Evolutionary conservation across 2,797 vertebrate genomes (phyloP).

Genomic region (Chelidonichthys spinosus): DNA sequence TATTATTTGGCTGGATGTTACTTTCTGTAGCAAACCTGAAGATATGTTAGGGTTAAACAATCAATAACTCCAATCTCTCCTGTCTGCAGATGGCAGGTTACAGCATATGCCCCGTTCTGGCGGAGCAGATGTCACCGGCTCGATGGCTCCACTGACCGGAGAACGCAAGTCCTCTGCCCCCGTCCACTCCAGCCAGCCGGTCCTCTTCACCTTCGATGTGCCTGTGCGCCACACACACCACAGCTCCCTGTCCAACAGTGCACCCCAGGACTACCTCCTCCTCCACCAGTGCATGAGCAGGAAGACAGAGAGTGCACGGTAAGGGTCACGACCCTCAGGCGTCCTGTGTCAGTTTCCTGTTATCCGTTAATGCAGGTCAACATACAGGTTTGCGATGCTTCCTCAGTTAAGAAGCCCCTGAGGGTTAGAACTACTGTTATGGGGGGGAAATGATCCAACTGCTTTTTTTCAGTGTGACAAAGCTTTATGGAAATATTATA

Average conservation of each 20-base stretch:
- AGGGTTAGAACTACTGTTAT: conserved; percentile 49
- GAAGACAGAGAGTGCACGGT: conserved; percentile 93
- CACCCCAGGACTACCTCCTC: conserved; percentile 98
- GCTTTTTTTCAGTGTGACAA: not conserved
- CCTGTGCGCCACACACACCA: conserved; percentile 87
- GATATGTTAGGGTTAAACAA: conserved; percentile 24
- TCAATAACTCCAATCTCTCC: conserved; percentile 51
- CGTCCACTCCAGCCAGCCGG: conserved; percentile 95
- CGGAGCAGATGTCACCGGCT: conserved; percentile 87
- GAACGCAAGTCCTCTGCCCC: conserved; percentile 91
- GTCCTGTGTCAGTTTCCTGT: conserved; percentile 80
- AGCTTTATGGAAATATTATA: conserved; percentile 9
- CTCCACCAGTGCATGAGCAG: conserved; percentile 99
- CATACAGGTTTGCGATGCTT: conserved; percentile 74
- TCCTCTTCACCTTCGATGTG: conserved; percentile 96
- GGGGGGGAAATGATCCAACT: conserved; percentile 9
- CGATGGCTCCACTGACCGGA: conserved; percentile 86
- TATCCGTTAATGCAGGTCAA: conserved; percentile 79
- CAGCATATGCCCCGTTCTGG: conserved; percentile 90
- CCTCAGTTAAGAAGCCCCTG: conserved; percentile 61
- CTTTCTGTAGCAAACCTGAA: not conserved
- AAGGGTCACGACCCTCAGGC: conserved; percentile 76
- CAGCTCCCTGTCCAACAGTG: conserved; percentile 91
- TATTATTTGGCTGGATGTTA: conserved; percentile 1
- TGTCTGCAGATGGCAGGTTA: conserved; percentile 88